Evolutionary conservation across 2,888 invertebrate species (phyloP), one percentile per base, ranked within the genome.

Genomic region (Stomorhina lunata): DNA sequence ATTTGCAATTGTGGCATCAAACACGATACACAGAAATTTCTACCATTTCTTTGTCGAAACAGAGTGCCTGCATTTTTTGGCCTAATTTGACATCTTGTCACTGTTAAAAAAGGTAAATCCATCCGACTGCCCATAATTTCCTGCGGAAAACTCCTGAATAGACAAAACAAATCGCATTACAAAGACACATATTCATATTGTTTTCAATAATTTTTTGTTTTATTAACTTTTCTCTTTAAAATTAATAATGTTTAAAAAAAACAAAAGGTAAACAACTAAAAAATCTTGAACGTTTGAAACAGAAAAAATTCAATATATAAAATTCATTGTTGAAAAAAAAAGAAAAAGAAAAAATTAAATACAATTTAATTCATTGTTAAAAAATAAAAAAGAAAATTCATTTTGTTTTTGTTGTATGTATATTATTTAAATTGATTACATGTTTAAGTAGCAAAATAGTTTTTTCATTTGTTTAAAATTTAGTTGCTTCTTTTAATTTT

Each of bases 381-480:
- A 71, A 40, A 40, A 55, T 1, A 68, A 61, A 45, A 37, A 59
- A 68, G 22, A 40, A 43, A 76, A 29, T 32, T 69, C 32, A 7
- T 55, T 27, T 50, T 37, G 25, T 69, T 29, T 34, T 59, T 79
- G 15, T 50, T 34, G 7, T 20, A 27, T 34, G 10, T 9, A 68
- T 61, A 32, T 80, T 59, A 59, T 61, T 53, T 45, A 48, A 45
- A 48, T 63, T 29, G n/a, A 50, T 78, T 73, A 66, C 45, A 50
- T 80, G 78, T 80, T 79, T 63, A 76, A 80, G 86, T 88, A 87
- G 86, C 85, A 88, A 88, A 88, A 88, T 87, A 86, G 81, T 86
- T 84, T 63, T 45, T 75, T 22, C 43, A 37, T 34, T 48, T 75
- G 43, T 66, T 69, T 65, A 55, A 66, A 78, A 66, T 72, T 40